phyloP scores from a whole-genome alignment of 2,113 vertebrate genomes.

The Nothocercus julius region DNA sequence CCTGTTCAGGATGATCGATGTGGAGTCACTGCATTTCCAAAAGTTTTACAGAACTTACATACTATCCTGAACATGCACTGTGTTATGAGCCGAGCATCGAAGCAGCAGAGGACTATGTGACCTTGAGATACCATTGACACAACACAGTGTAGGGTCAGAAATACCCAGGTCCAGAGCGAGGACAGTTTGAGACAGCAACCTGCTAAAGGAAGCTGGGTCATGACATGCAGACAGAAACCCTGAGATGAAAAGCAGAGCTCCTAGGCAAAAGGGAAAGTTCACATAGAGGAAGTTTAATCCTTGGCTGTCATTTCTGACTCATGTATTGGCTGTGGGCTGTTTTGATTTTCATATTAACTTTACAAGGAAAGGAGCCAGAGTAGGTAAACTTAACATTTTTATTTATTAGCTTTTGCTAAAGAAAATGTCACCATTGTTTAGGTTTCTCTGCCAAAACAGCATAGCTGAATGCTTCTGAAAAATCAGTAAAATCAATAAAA shows the following conservation, averaged over 20 bases:
- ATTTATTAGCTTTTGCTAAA: background rate
- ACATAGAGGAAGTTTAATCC: background rate
- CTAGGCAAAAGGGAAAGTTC: background rate
- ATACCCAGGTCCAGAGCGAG: background rate
- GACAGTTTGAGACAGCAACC: background rate
- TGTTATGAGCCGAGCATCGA: background rate
- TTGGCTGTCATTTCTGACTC: background rate
- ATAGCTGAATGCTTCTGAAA: background rate
- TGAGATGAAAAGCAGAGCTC: background rate
- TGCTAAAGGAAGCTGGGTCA: background rate
- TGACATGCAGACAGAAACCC: background rate
- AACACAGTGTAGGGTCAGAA: background rate
- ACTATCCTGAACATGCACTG: background rate
- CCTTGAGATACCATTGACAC: background rate
- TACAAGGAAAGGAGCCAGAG: background rate
- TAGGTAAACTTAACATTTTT: background rate
- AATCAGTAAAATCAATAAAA: background rate
- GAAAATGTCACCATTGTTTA: background rate
- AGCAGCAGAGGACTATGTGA: background rate
- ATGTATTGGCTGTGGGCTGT: background rate
- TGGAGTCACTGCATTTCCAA: background rate
- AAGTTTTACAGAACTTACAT: accelerated
- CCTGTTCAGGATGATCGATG: background rate
- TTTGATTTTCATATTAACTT: background rate
- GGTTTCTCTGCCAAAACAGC: background rate